Conservation (phyloP, 2,888 invertebrate genomes). For the Frankliniella fusca region DNA sequence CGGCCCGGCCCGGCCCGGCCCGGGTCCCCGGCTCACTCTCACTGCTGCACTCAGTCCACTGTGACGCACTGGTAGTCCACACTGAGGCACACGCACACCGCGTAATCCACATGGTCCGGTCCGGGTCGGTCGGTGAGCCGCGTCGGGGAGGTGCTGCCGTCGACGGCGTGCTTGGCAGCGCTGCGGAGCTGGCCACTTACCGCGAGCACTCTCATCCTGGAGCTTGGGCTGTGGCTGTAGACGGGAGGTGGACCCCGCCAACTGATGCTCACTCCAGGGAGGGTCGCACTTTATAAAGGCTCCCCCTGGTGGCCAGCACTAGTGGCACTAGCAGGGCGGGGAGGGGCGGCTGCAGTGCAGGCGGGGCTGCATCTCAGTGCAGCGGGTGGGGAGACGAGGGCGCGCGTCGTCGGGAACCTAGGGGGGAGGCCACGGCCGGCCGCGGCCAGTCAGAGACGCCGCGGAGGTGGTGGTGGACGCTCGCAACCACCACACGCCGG, state of each 20-base stretch:
- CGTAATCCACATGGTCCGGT: constrained; percentile 16
- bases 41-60: constrained; percentile 11
- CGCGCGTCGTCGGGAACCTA: background rate
- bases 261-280: constrained; percentile 4
- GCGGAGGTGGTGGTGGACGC: background rate
- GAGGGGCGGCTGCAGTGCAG: background rate
- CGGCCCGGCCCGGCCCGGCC: background rate
- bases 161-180: background rate
- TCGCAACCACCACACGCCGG: background rate
- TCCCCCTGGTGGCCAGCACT: background rate
- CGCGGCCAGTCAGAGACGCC: background rate
- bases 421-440: background rate
- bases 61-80: background rate
- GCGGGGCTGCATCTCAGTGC: background rate
- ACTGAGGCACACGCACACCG: background rate
- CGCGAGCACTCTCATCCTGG: constrained; percentile 21
- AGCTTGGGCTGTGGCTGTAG: background rate
- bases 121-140: background rate
- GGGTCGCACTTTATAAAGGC: background rate
- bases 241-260: constrained; percentile 21
- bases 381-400: background rate
- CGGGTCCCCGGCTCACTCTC: background rate
- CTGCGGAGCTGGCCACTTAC: background rate
- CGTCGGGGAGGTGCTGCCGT: background rate
- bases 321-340: background rate